Evolutionary conservation across 2,888 invertebrate genomes (phyloP).

Genomic region (Melipona beecheii): DNA sequence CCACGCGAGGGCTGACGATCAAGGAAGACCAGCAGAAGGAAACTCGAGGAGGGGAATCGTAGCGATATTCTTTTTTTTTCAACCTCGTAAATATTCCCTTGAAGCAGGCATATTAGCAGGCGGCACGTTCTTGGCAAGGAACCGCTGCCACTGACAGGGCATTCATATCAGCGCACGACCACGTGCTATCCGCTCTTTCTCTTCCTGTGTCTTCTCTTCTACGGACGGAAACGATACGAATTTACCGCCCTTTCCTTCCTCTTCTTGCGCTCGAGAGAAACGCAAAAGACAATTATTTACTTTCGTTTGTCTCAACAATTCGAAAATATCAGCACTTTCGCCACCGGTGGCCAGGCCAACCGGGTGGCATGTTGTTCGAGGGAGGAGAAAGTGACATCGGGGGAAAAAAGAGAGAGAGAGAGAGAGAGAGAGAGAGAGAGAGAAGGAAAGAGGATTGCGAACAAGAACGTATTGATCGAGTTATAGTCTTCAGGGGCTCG

Average conservation of each 20-base stretch:
- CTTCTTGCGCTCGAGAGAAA: neutral
- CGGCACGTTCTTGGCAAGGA: constrained; percentile 82
- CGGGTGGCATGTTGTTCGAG: neutral
- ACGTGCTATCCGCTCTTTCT: constrained; percentile 69
- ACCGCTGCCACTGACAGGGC: constrained; percentile 83
- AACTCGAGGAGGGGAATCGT: constrained; percentile 57
- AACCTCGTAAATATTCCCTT: constrained; percentile 82
- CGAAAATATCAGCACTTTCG: constrained; percentile 55
- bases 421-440: neutral
- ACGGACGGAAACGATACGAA: constrained; percentile 51
- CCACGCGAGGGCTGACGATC: constrained; percentile 41
- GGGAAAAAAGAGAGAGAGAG: too few species aligned
- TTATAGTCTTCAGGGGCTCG: constrained; percentile 53
- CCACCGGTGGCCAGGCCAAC: neutral
- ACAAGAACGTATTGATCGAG: constrained; percentile 59
- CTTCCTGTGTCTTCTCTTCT: constrained; percentile 58
- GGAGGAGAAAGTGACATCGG: constrained; percentile 36
- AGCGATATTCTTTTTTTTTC: constrained; percentile 69
- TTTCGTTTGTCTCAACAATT: constrained; percentile 53
- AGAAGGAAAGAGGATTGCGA: constrained; percentile 30
- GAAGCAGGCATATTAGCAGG: constrained; percentile 79
- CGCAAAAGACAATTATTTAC: too few species aligned
- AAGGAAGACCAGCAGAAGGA: constrained; percentile 44
- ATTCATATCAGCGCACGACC: constrained; percentile 80
- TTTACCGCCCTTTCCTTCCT: neutral